Base-by-base conservation (phyloP, 2,113 vertebrate genomes). In the Felis chaus region DNA sequence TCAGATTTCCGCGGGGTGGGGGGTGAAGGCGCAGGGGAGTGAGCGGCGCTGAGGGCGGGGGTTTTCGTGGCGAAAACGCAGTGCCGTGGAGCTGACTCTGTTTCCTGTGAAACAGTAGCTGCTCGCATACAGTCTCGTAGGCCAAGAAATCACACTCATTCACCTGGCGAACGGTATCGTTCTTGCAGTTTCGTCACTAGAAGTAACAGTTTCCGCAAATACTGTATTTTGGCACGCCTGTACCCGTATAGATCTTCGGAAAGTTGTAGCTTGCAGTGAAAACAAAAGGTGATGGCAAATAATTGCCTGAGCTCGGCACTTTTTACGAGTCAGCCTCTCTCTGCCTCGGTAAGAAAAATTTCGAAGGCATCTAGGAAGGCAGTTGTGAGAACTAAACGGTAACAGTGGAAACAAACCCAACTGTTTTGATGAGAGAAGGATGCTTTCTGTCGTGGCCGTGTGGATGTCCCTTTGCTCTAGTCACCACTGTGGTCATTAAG, bases 141-240 rank as follows among this genome's bases (percentile, higher is more conserved):
- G 53, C 63, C 89, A 57, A 88, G 97, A 97, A 95, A 97, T 63
- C 78, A 16, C 80, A 90, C 80, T 95, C 89, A 82, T 82, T 94
- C 95, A 92, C 96, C 92, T 97, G 85, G 76, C 92, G 97, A 98
- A 95, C 95, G 90, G 79, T 53, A 91, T 41, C 94, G 96, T 97
- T 94, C 86, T 95, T 91, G 86, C 79, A n/a, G 95, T 96, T 68
- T 80, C 94, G 83, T 78, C 86, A 71, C 23, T 88, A 95, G 96
- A 89, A 94, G 89, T 86, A 94, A 87, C 94, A 66, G 61, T 84
- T 91, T 82, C 86, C 97, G 48, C 66, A 90, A 63, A 90, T 53
- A 50, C 63, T 53, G 3, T 57, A 79, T 97, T 97, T 12, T 18
- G 57, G 68, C 29, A 36, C 79, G 61, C 97, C 94, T 96, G 73